Base-by-base conservation (phyloP, 2,888 invertebrate species). In the Aporophyla nigra region DNA sequence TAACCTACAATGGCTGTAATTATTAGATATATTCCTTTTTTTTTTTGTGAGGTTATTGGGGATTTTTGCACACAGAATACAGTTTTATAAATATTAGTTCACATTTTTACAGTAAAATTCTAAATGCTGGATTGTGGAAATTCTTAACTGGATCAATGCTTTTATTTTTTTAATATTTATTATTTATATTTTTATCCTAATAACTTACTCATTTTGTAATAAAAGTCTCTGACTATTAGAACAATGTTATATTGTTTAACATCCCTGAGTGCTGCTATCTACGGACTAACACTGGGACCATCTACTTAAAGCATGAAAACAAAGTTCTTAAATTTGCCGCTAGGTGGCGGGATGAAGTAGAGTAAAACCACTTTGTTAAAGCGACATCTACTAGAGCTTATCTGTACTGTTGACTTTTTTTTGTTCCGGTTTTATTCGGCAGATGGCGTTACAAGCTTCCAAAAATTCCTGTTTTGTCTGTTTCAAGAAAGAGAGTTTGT, bases 381-480 rank as follows among this genome's bases (percentile, higher is more conserved):
- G 58, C 86, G 86, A 86, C 86, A 86, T 79, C 86, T 86, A 46
- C 76, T 54, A 19, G n/a, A 19, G 0, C 0, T 1, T 27, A 2
- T 16, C 0, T 14, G 74, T 51, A 83, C 59, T 54, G 5, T 1
- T 43, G 9, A 12, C 19, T 21, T 1, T 12, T 16, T 0, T 0
- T 43, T 19, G 59, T 43, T 72, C 12, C 2, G 0, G 4, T 27
- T 49, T 27, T 19, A 27, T 43, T 2, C 6, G 12, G 12, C 10
- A 86, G 87, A 83, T 74, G 81, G 83, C 68, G 74, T 0, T 63
- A 33, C 14, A 12, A 19, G 10, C 19, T 46, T 5, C 2, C 12
- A 1, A 24, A 24, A 24, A 33, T 43, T 63, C 2, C 21, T 16
- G 24, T 43, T 3, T 53, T 33, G 14, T 40, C 12, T 16, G 7